phyloP scores from a whole-genome alignment of 2,888 invertebrate species.

The Sinohyriopsis cumingii region DNA sequence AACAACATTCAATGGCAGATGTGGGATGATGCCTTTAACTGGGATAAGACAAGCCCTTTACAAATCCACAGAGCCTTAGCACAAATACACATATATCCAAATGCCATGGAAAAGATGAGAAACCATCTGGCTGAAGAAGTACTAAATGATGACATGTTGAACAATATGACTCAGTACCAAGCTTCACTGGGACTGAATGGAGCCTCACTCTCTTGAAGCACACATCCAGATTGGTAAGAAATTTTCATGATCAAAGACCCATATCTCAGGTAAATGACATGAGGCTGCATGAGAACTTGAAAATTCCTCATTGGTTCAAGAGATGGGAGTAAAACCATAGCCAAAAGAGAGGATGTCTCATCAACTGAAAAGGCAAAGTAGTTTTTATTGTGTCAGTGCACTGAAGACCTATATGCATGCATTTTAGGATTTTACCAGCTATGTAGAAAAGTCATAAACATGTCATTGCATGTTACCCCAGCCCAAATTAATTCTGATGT shows the following conservation, averaged over 20 bases:
- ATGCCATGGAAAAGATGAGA: conserved; percentile 25
- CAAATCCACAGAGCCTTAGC: conserved; percentile 28
- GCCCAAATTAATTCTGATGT: conserved; percentile 8
- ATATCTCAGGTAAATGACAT: conserved; percentile 2
- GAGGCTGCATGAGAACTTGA: neutral
- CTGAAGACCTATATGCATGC: neutral
- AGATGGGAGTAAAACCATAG: neutral
- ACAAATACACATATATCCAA: conserved; percentile 26
- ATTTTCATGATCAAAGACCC: conserved; percentile 16
- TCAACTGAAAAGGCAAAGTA: neutral
- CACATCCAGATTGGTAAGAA: conserved; percentile 11
- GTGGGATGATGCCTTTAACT: conserved; percentile 27
- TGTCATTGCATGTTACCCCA: neutral
- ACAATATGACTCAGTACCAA: conserved; percentile 21
- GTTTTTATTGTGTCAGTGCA: neutral
- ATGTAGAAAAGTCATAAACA: too few relatives aligned
- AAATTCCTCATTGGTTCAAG: neutral
- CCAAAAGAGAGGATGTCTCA: neutral
- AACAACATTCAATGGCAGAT: conserved; percentile 26
- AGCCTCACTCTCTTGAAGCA: conserved; percentile 6
- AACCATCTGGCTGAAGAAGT: conserved; percentile 40
- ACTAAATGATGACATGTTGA: conserved; percentile 21
- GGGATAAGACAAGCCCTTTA: conserved; percentile 29
- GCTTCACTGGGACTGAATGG: conserved; percentile 17
- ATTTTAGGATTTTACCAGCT: too few relatives aligned